Base-by-base conservation (phyloP, 2,888 invertebrate species). In the Laothoe populi region DNA sequence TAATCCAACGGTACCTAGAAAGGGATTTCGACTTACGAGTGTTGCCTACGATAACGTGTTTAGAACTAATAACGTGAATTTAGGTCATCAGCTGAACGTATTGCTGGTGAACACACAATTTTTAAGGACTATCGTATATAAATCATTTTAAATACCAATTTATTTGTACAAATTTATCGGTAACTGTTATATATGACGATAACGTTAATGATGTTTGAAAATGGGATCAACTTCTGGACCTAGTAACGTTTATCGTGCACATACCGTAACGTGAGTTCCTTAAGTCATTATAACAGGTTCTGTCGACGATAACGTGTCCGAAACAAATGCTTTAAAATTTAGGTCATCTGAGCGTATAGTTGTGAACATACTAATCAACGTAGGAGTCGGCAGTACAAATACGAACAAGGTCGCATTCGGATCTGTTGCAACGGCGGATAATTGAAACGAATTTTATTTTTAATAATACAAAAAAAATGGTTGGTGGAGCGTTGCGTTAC, bases 401-500 rank as follows among this genome's bases (percentile, higher is more conserved):
- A 42, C 42, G 42, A 60, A 62, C 72, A 72, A 74, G 74, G 74
- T 69, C 73, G 67, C 10, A 53, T 38, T 46, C 48, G 53, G 62
- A 62, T 64, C 64, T 68, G 63, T 66, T 68, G 65, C 62, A 68
- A 66, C 59, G 60, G 48, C 60, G 57, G 48, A 35, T 58, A 60
- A 59, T n/a, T 42, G 21, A 63, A 63, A 63, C 63, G 49, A 63
- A 67, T 70, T 66, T 70, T 66, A 69, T 68, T 63, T 65, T 63
- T 62, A 68, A 69, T 70, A 62, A 71, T 74, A 74, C 73, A 71
- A 72, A 74, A 74, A 74, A 69, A 72, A 73, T 67, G 75, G 74
- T 76, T 72, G 74, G 72, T 70, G 72, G 75, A 75, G 74, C 76
- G 73, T 73, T 69, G 71, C 70, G 68, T 67, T 74, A 75, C 73